Evolutionary conservation across 2,797 vertebrate genomes (phyloP).

Genomic region (Notolepis coatsorum): DNA sequence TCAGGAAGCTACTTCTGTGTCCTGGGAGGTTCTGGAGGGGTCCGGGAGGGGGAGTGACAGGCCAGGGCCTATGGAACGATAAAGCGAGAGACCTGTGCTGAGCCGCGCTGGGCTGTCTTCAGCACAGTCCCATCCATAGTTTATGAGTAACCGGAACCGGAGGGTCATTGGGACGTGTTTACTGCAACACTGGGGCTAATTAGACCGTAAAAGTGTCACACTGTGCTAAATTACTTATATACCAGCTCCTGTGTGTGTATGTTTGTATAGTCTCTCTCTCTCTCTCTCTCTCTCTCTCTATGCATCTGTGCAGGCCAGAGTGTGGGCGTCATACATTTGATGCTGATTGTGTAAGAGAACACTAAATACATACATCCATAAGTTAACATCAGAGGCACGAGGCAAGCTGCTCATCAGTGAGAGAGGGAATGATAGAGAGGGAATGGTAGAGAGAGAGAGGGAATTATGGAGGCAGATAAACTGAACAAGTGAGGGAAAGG

Average conservation of each 20-base stretch:
- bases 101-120: conserved; percentile 36
- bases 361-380: conserved; percentile 44
- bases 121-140: conserved; percentile 62
- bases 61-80: conserved; percentile 42
- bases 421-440: not conserved
- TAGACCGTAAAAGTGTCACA: conserved; percentile 78
- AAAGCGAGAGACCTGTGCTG: conserved; percentile 4
- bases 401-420: conserved; percentile 24
- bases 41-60: conserved; percentile 15
- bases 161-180: conserved; percentile 73
- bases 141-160: conserved; percentile 70
- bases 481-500: no score
- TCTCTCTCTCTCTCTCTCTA: conserved; percentile 34
- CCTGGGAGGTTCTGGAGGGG: conserved; percentile 32
- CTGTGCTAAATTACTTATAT: conserved; percentile 73
- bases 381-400: conserved; percentile 48
- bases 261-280: not conserved
- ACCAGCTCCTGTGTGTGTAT: conserved; percentile 37
- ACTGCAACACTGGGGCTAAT: conserved; percentile 75
- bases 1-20: conserved; percentile 3
- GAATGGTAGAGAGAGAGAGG: not conserved
- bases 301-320: conserved; percentile 46
- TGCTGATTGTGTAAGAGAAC: conserved; percentile 59
- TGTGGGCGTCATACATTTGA: conserved; percentile 50
- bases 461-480: not conserved